Base-by-base conservation (phyloP, 2,888 invertebrate species). In the Prosapia bicincta region DNA sequence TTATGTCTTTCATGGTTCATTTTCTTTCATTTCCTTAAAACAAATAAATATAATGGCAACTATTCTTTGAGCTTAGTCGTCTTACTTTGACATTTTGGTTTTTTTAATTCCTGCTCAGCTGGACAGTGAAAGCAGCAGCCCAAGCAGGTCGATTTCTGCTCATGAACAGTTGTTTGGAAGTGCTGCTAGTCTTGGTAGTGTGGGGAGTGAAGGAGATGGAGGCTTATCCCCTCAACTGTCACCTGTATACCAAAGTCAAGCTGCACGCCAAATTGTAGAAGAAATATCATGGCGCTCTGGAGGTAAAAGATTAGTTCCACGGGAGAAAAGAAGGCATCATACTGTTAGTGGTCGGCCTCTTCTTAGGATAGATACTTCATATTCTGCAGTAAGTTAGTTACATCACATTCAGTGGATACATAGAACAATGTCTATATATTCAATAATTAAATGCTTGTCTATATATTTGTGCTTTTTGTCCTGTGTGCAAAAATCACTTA, bases 211-310 rank as follows among this genome's bases (percentile, higher is more conserved):
- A 76, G 80, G 83, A 78, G 80, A 81, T 76, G 83, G 81, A 26
- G 82, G 83, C 26, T 84, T 84, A 66, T 84, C 86, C n/a, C 86
- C 87, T 0, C 90, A 93, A 81, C 83, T 93, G 79, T 93, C 93
- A 26, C 93, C 94, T 0, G 91, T 94, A 74, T 95, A 94, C 85
- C 93, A 94, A 83, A 94, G 94, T 83, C 94, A 94, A 84, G 94
- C 95, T 0, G 95, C 95, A 0, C 90, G 92, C 78, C 93, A 94
- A 85, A 95, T 95, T 72, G 93, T 95, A 79, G 93, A 92, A 79
- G 94, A 95, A 85, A 91, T 95, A 90, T 81, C 79, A 30, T 78
- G 0, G 88, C 87, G 32, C 83, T 82, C 79, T 82, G 81, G 72
- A 84, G 85, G 67, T 85, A 80, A 80, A 79, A 88, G 95, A 72